phyloP scores from a whole-genome alignment of 37 sponge, comb jelly and placozoan species.

The Lycopodina hypogea region DNA sequence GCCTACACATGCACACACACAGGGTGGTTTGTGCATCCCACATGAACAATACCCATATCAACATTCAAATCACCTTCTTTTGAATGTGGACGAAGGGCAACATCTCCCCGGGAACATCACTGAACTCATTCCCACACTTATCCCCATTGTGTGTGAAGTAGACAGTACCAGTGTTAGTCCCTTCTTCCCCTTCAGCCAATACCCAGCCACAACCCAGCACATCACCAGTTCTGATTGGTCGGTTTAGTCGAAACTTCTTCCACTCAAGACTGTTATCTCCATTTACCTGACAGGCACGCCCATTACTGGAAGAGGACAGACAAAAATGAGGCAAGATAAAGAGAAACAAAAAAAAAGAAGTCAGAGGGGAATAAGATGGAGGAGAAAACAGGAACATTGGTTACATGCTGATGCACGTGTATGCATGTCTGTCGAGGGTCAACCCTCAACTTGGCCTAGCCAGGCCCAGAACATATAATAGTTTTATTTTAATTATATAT shows the following conservation, averaged over 20 bases:
- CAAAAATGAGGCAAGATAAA: neutral
- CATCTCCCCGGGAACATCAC: conserved; percentile 53
- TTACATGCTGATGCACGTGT: neutral
- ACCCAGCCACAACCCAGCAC: conserved; percentile 92
- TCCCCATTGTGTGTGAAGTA: conserved; percentile 92
- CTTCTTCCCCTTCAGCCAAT: conserved; percentile 50
- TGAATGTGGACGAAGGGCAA: conserved; percentile 84
- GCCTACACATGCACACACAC: neutral
- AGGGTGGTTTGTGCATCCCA: too few relatives aligned
- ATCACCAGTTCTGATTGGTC: conserved; percentile 59
- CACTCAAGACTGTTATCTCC: conserved; percentile 57
- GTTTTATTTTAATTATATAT: too few relatives aligned
- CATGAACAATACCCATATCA: too few relatives aligned
- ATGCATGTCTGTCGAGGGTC: too few relatives aligned
- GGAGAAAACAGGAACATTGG: too few relatives aligned
- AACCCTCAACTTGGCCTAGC: too few relatives aligned
- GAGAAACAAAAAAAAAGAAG: too few relatives aligned
- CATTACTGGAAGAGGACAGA: conserved; percentile 47
- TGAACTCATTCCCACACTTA: conserved; percentile 42
- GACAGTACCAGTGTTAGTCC: conserved; percentile 43
- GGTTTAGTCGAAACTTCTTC: conserved; percentile 43
- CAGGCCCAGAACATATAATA: too few relatives aligned
- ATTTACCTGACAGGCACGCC: conserved; percentile 53
- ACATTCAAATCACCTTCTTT: conserved; percentile 58
- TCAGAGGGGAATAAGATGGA: neutral